A percentile compares a stretch with the other conserved stretches of the same genome.
phyloP scores from a whole-genome alignment of 2,113 vertebrate genomes.

The Salvator merianae region DNA sequence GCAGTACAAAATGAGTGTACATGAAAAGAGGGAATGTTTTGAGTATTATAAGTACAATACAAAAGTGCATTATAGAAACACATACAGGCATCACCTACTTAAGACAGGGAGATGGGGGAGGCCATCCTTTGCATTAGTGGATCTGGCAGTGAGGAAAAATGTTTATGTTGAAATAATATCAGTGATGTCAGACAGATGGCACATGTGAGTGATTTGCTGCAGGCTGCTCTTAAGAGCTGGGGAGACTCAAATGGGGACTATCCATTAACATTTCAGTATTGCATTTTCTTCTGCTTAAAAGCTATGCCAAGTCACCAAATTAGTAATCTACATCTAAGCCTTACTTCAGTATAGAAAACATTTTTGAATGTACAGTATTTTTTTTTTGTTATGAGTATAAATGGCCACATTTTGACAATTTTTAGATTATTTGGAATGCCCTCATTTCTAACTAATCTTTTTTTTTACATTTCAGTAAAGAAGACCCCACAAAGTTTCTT shows the following conservation, averaged over 20 bases:
- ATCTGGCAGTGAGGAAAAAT: conserved; percentile 19
- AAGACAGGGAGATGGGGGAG: not conserved
- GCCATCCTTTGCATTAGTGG: conserved; percentile 7
- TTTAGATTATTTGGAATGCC: not conserved
- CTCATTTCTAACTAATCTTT: not conserved
- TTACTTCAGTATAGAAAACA: conserved; percentile 5
- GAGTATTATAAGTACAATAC: not conserved
- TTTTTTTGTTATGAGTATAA: not conserved
- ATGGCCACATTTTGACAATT: not conserved
- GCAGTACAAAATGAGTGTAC: conserved; percentile 9
- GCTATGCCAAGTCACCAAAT: conserved; percentile 23
- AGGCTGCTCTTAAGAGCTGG: not conserved
- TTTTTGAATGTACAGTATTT: not conserved
- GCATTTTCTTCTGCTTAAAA: not conserved
- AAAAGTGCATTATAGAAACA: conserved; percentile 22
- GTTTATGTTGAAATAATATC: conserved; percentile 33
- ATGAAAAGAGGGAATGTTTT: conserved; percentile 5
- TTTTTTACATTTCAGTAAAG: no score
- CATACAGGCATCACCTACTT: conserved; percentile 15
- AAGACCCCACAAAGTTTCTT: no score
- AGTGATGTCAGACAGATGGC: conserved; percentile 21
- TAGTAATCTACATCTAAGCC: conserved; percentile 10
- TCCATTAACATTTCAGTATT: conserved; percentile 21
- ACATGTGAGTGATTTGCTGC: conserved; percentile 25
- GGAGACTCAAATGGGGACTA: not conserved